Base-by-base conservation (phyloP, 2,113 vertebrate species). In the Aptenodytes forsteri region DNA sequence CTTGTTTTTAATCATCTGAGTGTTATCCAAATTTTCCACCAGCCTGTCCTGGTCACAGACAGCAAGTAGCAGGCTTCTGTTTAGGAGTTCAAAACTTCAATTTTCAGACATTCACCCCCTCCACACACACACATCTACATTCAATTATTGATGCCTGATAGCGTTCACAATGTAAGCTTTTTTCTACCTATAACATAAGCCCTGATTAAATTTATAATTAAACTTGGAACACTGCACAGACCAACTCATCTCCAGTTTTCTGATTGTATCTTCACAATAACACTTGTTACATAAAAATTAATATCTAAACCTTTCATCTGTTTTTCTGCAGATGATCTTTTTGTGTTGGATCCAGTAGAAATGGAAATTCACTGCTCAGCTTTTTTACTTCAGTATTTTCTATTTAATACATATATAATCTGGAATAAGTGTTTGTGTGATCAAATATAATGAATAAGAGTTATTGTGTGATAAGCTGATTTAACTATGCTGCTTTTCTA, bases 71-170 rank as follows among this genome's bases (percentile, higher is more conserved):
- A 75, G 15, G 26, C n/a, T 82, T 76, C 47, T n/a, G 11, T 32
- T 13, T 27, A 15, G 50, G 23, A 54, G 34, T 32, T 42, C 20
- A 79, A 72, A 66, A 47, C 10, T 50, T 82, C 32, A 38, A 4
- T 77, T 77, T 89, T 66, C 0, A 0, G 19, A 34, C 36, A 42
- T 71, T 76, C 26, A 42, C 2, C 6, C 6, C 12, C 16, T 14
- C 12, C 19, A 47, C 9, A 29, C 8, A 32, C 11, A 62, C 5
- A 36, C 5, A 40, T 22, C 6, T 66, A 16, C 6, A 61, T 65
- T 92, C 8, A 62, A 3, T 42, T 64, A n/a, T 38, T 58, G 47
- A 20, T 87, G 20, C 8, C 21, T 69, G 27, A 40, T 2, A 29
- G 5, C 0, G 1, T 6, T 58, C 44, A 65, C 5, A 85, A 17